Conservation (phyloP, 2,888 invertebrate genomes). For the Eulithis prunata region DNA sequence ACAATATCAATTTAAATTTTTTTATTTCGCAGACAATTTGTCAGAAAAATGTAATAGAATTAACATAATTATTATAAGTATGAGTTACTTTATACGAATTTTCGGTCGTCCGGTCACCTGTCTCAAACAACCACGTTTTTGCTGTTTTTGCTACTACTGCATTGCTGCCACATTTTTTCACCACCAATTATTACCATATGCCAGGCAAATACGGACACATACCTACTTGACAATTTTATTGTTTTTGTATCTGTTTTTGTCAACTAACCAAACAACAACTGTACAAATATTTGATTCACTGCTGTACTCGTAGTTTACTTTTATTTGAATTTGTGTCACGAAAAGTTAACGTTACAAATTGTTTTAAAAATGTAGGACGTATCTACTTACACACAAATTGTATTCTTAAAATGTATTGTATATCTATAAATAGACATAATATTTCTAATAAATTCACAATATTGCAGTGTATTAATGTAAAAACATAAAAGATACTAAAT, state of each 20-base stretch:
- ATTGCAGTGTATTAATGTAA: too few relatives aligned
- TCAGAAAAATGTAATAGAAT: too few relatives aligned
- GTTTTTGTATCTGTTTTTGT: slow-evolving; percentile 23
- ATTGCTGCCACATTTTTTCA: slow-evolving; percentile 26
- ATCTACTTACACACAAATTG: too few relatives aligned
- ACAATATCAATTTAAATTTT: too few relatives aligned
- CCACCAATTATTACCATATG: slow-evolving; percentile 44
- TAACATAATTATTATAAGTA: background rate
- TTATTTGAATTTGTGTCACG: slow-evolving; percentile 4
- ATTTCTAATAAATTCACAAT: too few relatives aligned
- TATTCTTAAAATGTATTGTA: too few relatives aligned
- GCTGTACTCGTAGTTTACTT: slow-evolving; percentile 10
- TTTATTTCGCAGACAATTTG: too few relatives aligned
- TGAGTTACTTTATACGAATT: slow-evolving; percentile 9
- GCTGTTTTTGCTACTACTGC: slow-evolving; percentile 18
- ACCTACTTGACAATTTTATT: slow-evolving; percentile 25
- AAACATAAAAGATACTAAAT: too few relatives aligned
- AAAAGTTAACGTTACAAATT: background rate
- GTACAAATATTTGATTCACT: slow-evolving; percentile 22
- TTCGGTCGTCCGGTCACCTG: slow-evolving; percentile 47
- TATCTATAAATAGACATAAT: too few relatives aligned
- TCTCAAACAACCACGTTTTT: slow-evolving; percentile 38
- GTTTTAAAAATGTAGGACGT: background rate
- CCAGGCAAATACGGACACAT: slow-evolving; percentile 41
- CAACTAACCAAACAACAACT: slow-evolving; percentile 37